Base-by-base conservation (phyloP, 1,140 invertebrate species). In the Drosophila auraria region DNA sequence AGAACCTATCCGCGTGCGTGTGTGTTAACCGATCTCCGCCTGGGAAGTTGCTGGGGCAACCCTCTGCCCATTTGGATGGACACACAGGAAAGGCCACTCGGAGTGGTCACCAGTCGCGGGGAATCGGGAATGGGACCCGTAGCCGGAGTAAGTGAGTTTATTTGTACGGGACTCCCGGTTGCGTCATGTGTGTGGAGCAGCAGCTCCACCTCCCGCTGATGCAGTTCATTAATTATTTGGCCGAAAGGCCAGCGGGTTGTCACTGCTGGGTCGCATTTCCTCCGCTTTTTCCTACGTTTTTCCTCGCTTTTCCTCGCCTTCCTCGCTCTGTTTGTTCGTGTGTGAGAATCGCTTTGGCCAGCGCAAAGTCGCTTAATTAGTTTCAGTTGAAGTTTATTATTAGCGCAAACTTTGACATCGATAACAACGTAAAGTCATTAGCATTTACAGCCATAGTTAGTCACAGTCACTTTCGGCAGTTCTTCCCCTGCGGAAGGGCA, bases 371-470 rank as follows among this genome's bases (percentile, higher is more conserved):
- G 78, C 84, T 82, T 89, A 87, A 87, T 87, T 87, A 89, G 86
- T 90, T 87, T 79, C 61, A 79, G 79, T 84, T 84, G 73, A 81
- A 81, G 84, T 89, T 87, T 78, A 87, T 87, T 89, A 89, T 87
- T 84, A 89, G 84, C 60, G 70, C 70, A 89, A 87, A 87, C 81
- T 87, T 89, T 84, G 84, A 79, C 86, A 89, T 89, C 84, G 84
- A 89, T 89, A 87, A 87, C 86, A 89, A 80, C 81, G 82, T 82
- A 89, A 89, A 89, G 83, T 81, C 84, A 87, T 87, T 87, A 83
- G 83, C 77, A 87, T 89, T 73, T 83, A 63, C 83, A 71, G 58
- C 60, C 40, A 15, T 47, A 45, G 80, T 77, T 64, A 44, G 69
- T 66, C 50, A 65, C 42, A 62, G 56, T 62, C 56, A 36, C 36